Evolutionary conservation across 2,797 vertebrate species (phyloP).

Genomic region (Esox lucius): DNA sequence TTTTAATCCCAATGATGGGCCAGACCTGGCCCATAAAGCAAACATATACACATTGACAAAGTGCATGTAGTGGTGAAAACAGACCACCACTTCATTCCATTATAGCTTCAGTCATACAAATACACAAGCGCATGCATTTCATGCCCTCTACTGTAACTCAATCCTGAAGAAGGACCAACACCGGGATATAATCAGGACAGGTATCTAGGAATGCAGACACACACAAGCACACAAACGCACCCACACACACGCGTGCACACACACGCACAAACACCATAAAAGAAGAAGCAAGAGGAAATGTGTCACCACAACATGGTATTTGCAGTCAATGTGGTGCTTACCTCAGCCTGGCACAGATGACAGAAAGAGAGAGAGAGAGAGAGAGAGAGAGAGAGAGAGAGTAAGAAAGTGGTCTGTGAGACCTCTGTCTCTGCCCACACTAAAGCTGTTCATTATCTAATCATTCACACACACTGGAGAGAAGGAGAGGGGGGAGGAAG

Average conservation of each 20-base stretch:
- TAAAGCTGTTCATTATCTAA: conserved; percentile 78
- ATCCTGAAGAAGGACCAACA: neutral
- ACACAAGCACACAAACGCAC: conserved; percentile 15
- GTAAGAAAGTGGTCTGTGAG: conserved; percentile 62
- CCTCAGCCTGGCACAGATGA: conserved; percentile 71
- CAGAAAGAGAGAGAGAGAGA: conserved; percentile 51
- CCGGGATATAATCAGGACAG: neutral
- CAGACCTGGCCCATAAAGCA: too few relatives aligned
- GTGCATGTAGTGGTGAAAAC: too few relatives aligned
- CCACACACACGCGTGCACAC: neutral
- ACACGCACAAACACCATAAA: neutral
- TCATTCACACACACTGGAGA: conserved; percentile 42
- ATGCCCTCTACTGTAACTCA: too few relatives aligned
- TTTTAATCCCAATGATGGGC: too few relatives aligned
- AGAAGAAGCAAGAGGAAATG: conserved; percentile 20
- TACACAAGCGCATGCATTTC: too few relatives aligned
- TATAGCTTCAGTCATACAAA: too few relatives aligned
- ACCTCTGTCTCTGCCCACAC: conserved; percentile 73
- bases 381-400: conserved; percentile 13
- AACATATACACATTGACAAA: too few relatives aligned
- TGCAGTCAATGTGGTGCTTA: conserved; percentile 60
- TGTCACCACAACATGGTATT: conserved; percentile 48
- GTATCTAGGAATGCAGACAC: neutral
- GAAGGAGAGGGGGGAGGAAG: conserved; percentile 35
- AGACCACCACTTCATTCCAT: too few relatives aligned